Conservation (phyloP, 2,113 vertebrate genomes). For the Hippocampus barbouri region DNA sequence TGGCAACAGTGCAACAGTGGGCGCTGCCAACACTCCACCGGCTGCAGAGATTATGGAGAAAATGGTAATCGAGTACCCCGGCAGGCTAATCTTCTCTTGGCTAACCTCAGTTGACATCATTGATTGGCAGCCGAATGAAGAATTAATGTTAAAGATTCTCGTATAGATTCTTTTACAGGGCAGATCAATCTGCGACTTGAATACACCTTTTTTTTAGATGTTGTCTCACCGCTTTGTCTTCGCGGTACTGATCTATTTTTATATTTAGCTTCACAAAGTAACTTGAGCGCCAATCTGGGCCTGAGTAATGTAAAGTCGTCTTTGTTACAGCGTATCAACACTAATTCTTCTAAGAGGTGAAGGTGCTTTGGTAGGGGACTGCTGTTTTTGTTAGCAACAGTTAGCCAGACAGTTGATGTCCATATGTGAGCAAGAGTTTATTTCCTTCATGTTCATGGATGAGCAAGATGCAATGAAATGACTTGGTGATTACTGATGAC, state of each 20-base stretch:
- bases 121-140: constrained; percentile 11
- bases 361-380: neutral
- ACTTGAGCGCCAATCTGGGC: neutral
- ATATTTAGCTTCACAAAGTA: neutral
- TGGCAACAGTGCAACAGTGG: too few species aligned
- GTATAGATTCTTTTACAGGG: neutral
- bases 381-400: neutral
- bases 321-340: neutral
- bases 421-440: too few species aligned
- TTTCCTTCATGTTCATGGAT: too few species aligned
- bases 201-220: neutral
- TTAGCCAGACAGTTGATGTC: neutral
- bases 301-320: neutral
- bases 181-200: neutral
- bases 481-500: neutral
- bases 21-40: constrained; percentile 48
- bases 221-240: neutral
- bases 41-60: constrained; percentile 49
- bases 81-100: neutral
- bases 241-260: neutral
- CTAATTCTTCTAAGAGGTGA: neutral
- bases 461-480: neutral
- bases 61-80: constrained; percentile 1
- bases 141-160: constrained; percentile 10
- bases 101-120: constrained; percentile 7